Evolutionary conservation across 1,140 invertebrate genomes (phyloP).

Genomic region (Planococcus citri): DNA sequence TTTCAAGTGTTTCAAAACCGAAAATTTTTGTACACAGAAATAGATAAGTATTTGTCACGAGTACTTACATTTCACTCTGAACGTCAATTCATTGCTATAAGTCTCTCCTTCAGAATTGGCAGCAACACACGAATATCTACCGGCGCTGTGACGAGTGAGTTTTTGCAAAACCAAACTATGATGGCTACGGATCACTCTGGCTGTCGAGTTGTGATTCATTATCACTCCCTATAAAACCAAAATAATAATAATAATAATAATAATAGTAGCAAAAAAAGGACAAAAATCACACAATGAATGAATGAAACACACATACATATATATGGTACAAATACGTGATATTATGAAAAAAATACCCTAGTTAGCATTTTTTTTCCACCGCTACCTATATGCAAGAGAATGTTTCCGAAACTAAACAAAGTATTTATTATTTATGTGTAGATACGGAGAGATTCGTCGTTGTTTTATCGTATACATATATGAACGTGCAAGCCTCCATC

Average conservation of each 20-base stretch:
- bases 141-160: slow-evolving; percentile 43
- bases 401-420: not conserved
- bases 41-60: too few species aligned
- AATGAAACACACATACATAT: slow-evolving; percentile 9
- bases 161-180: slow-evolving; percentile 50
- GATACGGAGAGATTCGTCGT: not conserved
- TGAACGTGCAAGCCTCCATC: too few species aligned
- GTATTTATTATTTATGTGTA: slow-evolving; percentile 4
- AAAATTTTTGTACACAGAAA: too few species aligned
- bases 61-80: slow-evolving; percentile 55
- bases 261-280: too few species aligned
- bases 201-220: slow-evolving; percentile 47
- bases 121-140: slow-evolving; percentile 46
- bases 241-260: slow-evolving; percentile 25
- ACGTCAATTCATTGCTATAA: slow-evolving; percentile 40
- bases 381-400: not conserved
- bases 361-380: not conserved
- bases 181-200: slow-evolving; percentile 49
- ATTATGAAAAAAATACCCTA: not conserved
- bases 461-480: too few species aligned
- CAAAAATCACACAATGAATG: not conserved
- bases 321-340: not conserved
- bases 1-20: too few species aligned
- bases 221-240: slow-evolving; percentile 39
- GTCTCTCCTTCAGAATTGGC: slow-evolving; percentile 45